Evolutionary conservation across 2,888 invertebrate species (phyloP).

Genomic region (Sphinx pinastri): DNA sequence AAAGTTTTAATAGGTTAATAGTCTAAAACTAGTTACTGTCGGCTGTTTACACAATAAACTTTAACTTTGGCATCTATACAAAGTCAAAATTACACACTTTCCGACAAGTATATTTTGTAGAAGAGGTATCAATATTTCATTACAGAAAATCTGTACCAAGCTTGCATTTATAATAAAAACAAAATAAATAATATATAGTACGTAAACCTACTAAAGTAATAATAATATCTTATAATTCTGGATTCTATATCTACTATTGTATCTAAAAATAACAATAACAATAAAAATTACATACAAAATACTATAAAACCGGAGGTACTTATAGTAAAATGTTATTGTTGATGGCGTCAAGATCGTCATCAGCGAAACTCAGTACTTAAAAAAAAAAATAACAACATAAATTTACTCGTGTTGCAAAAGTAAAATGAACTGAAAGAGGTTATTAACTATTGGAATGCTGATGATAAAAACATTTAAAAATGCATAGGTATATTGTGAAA

Average conservation of each 20-base stretch:
- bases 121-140: neutral
- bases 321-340: constrained; percentile 35
- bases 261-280: constrained; percentile 76
- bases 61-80: constrained; percentile 42
- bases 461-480: neutral
- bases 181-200: constrained; percentile 72
- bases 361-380: neutral
- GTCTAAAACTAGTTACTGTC: constrained; percentile 35
- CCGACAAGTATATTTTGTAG: neutral
- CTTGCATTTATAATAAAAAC: constrained; percentile 52
- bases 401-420: neutral
- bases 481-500: too few species aligned
- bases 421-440: neutral
- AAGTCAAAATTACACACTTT: constrained; percentile 29
- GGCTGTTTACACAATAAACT: constrained; percentile 38
- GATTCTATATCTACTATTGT: constrained; percentile 69
- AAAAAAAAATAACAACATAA: neutral
- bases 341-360: constrained; percentile 10
- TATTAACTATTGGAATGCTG: constrained; percentile 14
- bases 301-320: constrained; percentile 57
- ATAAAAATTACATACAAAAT: constrained; percentile 58
- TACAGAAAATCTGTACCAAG: constrained; percentile 34
- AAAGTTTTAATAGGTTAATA: constrained; percentile 37
- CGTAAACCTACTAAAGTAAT: constrained; percentile 67
- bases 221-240: constrained; percentile 80